Conservation (phyloP, 2,797 vertebrate genomes). For the Anomalospiza imberbis region DNA sequence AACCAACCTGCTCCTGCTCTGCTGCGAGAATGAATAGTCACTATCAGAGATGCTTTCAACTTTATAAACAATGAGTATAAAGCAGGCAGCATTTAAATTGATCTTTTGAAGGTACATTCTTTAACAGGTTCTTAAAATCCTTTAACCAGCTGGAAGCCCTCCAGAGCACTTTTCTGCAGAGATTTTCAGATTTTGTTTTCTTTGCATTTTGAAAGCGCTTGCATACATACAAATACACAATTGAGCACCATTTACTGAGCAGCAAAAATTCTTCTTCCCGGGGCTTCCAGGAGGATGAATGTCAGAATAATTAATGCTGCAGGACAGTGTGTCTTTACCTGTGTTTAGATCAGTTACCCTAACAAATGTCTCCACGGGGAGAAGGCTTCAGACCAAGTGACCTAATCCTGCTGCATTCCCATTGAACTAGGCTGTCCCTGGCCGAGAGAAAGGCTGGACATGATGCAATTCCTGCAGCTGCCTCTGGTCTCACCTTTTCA, state of each 20-base stretch:
- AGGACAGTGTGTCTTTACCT: neutral
- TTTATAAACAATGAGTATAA: constrained; percentile 28
- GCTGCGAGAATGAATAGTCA: constrained; percentile 6
- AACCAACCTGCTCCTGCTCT: constrained; percentile 10
- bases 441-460: neutral
- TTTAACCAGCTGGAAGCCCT: constrained; percentile 53
- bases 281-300: neutral
- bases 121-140: constrained; percentile 31
- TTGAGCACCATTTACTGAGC: neutral
- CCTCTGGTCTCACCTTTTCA: neutral
- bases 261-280: neutral
- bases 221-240: neutral
- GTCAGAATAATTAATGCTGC: neutral
- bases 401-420: neutral
- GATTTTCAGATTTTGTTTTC: constrained; percentile 27
- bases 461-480: neutral
- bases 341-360: neutral
- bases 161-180: constrained; percentile 29
- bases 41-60: constrained; percentile 36
- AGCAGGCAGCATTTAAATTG: constrained; percentile 41
- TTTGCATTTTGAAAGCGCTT: neutral
- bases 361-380: neutral
- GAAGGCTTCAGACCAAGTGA: neutral
- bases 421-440: neutral
- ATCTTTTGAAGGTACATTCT: constrained; percentile 49